Evolutionary conservation across 2,888 invertebrate species (phyloP).

Genomic region (Tineola bisselliella): DNA sequence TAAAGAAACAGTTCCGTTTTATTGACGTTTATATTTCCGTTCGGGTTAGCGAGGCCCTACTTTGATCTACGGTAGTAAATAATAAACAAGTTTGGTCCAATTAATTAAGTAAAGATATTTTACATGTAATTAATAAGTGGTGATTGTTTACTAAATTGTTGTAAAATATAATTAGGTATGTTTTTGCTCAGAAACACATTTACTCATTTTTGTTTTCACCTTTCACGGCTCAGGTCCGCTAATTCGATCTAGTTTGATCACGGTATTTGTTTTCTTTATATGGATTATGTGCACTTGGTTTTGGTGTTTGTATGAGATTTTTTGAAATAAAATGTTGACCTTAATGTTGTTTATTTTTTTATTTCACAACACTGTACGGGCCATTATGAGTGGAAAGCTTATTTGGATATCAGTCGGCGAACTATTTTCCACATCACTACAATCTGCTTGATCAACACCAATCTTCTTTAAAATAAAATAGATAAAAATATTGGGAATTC

Average conservation of each 20-base stretch:
- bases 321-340: constrained; percentile 50
- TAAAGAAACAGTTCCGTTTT: no score
- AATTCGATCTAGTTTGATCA: not conserved
- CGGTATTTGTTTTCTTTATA: not conserved
- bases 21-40: no score
- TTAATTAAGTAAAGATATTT: constrained; percentile 4
- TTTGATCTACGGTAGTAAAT: no score
- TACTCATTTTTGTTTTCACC: not conserved
- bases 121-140: not conserved
- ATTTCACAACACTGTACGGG: no score
- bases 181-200: not conserved
- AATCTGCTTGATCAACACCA: no score
- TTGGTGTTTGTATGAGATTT: constrained; percentile 56
- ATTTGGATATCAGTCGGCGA: no score
- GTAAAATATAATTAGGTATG: not conserved
- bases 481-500: no score
- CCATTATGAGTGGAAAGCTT: no score
- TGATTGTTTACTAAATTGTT: not conserved
- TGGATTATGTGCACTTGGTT: constrained; percentile 51
- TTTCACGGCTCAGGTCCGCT: not conserved
- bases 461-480: not conserved
- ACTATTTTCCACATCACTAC: no score
- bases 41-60: no score
- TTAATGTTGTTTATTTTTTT: not conserved
- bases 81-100: not conserved